Conservation (phyloP, 2,797 vertebrate species). For the Phrynocephalus guinanensis region DNA sequence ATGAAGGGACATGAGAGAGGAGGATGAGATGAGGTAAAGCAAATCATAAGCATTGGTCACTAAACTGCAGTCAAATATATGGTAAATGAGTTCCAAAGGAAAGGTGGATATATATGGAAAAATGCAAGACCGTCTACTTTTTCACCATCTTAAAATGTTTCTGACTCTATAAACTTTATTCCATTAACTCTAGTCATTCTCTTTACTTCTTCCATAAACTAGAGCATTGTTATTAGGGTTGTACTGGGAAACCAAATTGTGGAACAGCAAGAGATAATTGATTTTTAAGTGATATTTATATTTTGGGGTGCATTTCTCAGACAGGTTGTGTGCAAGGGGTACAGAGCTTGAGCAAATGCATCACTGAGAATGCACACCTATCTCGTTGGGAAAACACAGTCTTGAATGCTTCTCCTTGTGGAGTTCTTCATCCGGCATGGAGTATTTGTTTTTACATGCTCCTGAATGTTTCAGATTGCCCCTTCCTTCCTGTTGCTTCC, state of each 20-base stretch:
- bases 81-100: background rate
- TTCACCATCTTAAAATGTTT: background rate
- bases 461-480: too few relatives aligned
- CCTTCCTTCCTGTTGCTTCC: too few relatives aligned
- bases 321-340: slow-evolving; percentile 14
- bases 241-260: background rate
- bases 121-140: background rate
- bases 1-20: background rate
- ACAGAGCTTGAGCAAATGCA: slow-evolving; percentile 35
- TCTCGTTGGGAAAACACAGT: too few relatives aligned
- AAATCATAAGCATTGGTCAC: background rate
- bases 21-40: background rate
- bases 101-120: background rate
- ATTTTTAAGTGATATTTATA: background rate
- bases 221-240: background rate
- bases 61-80: background rate
- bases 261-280: background rate
- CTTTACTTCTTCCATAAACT: background rate
- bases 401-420: too few relatives aligned
- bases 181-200: background rate
- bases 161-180: too few relatives aligned
- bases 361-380: slow-evolving; percentile 19
- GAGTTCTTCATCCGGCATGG: too few relatives aligned
- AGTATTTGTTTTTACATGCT: too few relatives aligned
- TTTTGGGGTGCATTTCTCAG: slow-evolving; percentile 10